Evolutionary conservation across 2,888 invertebrate genomes (phyloP).

Genomic region (Megamerina dolium): DNA sequence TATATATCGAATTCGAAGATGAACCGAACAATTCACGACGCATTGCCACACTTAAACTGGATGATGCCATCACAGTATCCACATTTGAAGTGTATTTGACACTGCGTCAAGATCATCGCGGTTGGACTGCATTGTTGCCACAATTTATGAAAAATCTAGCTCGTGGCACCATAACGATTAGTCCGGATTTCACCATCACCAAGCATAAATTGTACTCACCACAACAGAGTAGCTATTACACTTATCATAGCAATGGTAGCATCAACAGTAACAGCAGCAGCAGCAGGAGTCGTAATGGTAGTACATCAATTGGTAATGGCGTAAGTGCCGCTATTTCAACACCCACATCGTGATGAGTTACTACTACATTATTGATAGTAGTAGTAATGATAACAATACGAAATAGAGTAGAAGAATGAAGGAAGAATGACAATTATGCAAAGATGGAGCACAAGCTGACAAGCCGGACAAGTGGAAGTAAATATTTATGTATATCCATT

Average conservation of each 20-base stretch:
- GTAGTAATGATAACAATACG: too few species aligned
- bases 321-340: constrained; percentile 13
- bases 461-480: too few species aligned
- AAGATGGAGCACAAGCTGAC: too few species aligned
- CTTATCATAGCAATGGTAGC: constrained; percentile 21
- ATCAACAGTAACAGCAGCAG: constrained; percentile 22
- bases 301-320: too few species aligned
- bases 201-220: constrained; percentile 40
- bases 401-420: background rate
- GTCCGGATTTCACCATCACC: constrained; percentile 41
- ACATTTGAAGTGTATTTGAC: constrained; percentile 42
- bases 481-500: too few species aligned
- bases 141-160: constrained; percentile 44
- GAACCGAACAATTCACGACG: constrained; percentile 41
- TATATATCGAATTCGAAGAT: constrained; percentile 42
- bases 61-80: constrained; percentile 41
- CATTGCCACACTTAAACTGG: constrained; percentile 39
- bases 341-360: constrained; percentile 8
- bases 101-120: constrained; percentile 41
- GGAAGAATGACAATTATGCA: too few species aligned
- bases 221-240: constrained; percentile 23
- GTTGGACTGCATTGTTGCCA: constrained; percentile 40
- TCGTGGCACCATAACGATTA: constrained; percentile 42
- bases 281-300: constrained; percentile 15
- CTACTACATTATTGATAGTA: too few species aligned